Evolutionary conservation across 2,797 vertebrate species (phyloP).

Genomic region (Anguilla obscura): DNA sequence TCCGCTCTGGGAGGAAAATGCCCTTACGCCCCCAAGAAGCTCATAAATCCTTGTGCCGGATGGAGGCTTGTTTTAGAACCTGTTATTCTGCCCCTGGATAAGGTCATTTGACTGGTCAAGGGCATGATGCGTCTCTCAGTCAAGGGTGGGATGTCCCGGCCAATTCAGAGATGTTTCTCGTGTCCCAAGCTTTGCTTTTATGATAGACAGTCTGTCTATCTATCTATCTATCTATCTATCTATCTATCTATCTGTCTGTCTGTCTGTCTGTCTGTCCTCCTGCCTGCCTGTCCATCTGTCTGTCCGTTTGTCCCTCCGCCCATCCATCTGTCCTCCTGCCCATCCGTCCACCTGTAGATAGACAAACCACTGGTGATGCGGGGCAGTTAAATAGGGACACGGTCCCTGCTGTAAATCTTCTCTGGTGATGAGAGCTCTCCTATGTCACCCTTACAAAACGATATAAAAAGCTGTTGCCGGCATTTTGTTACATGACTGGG

Average conservation of each 20-base stretch:
- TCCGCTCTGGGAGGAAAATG: not conserved
- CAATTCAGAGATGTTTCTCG: not conserved
- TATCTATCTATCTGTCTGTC: too few relatives aligned
- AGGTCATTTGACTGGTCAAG: not conserved
- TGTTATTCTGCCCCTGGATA: not conserved
- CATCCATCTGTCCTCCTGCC: too few relatives aligned
- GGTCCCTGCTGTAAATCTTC: not conserved
- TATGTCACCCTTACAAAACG: not conserved
- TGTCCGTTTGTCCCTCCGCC: too few relatives aligned
- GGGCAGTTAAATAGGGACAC: not conserved
- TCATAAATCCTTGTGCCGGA: not conserved
- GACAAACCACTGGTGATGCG: too few relatives aligned
- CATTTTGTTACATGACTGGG: constrained; percentile 9
- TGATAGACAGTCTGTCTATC: too few relatives aligned
- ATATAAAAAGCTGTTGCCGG: constrained; percentile 18
- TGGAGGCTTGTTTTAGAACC: not conserved
- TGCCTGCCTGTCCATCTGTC: too few relatives aligned
- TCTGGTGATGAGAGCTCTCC: not conserved
- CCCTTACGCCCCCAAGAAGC: not conserved
- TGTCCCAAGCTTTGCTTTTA: not conserved
- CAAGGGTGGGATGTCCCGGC: not conserved
- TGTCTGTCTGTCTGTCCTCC: too few relatives aligned
- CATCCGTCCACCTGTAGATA: not conserved
- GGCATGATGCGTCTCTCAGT: not conserved
- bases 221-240: too few relatives aligned